Evolutionary conservation across 2,797 vertebrate genomes (phyloP).

Genomic region (Acridotheres tristis): DNA sequence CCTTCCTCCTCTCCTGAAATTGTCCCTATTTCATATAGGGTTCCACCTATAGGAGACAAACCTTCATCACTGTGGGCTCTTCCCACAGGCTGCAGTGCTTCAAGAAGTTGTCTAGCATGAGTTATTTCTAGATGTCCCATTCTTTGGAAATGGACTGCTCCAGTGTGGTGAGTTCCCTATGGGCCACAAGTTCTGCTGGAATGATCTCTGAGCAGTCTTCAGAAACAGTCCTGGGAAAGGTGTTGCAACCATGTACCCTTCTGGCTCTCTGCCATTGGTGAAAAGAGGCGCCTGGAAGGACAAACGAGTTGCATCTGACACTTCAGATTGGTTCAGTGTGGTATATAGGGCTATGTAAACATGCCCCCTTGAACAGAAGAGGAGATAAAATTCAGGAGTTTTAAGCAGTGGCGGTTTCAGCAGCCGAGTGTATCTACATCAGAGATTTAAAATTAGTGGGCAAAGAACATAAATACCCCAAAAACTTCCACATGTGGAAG

Average conservation of each 20-base stretch:
- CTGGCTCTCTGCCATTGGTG: not conserved
- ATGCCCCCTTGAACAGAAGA: not conserved
- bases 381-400: not conserved
- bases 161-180: accelerated
- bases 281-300: not conserved
- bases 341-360: not conserved
- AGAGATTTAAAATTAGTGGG: not conserved
- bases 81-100: not conserved
- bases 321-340: not conserved
- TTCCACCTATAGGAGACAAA: not conserved
- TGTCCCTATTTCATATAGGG: not conserved
- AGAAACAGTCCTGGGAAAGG: not conserved
- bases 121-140: not conserved
- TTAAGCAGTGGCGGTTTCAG: not conserved
- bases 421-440: not conserved
- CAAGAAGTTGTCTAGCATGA: not conserved
- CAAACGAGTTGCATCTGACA: not conserved
- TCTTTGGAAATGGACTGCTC: not conserved
- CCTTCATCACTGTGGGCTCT: accelerated
- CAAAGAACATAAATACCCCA: not conserved
- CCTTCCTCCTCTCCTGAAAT: not conserved
- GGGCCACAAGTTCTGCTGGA: not conserved
- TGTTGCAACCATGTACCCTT: accelerated
- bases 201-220: not conserved
- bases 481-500: not conserved